Conservation (phyloP, 2,113 vertebrate genomes). For the Misgurnus anguillicaudatus region DNA sequence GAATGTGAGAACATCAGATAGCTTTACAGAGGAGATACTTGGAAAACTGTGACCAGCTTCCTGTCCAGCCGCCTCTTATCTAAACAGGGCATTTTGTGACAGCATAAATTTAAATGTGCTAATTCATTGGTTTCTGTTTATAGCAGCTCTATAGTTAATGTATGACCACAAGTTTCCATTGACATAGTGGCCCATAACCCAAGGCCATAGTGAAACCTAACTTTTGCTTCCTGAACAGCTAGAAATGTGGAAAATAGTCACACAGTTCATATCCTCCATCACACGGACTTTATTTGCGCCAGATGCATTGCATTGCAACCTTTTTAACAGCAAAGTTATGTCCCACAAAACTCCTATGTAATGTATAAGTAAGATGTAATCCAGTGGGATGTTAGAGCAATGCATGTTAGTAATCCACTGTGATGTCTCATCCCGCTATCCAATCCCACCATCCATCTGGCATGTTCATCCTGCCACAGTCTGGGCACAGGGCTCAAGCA, state of each 20-base stretch:
- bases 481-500: slow-evolving; percentile 56
- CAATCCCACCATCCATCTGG: slow-evolving; percentile 67
- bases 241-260: slow-evolving; percentile 7
- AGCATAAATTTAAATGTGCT: background rate
- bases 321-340: background rate
- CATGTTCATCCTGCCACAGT: slow-evolving; percentile 51
- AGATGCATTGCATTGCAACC: no score
- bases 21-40: background rate
- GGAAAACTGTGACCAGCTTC: background rate
- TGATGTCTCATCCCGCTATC: slow-evolving; percentile 56
- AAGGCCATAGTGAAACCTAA: background rate
- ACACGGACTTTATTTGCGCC: background rate
- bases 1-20: background rate
- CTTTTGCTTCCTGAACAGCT: background rate
- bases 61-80: background rate
- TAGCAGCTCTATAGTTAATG: slow-evolving; percentile 11
- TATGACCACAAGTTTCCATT: slow-evolving; percentile 14
- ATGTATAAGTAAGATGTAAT: background rate
- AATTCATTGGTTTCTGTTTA: slow-evolving; percentile 63
- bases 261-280: background rate
- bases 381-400: slow-evolving; percentile 10
- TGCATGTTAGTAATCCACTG: slow-evolving; percentile 54
- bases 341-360: background rate
- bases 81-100: background rate
- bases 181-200: slow-evolving; percentile 18